Evolutionary conservation across 1,140 invertebrate genomes (phyloP).

Genomic region (Orchestia grillus): DNA sequence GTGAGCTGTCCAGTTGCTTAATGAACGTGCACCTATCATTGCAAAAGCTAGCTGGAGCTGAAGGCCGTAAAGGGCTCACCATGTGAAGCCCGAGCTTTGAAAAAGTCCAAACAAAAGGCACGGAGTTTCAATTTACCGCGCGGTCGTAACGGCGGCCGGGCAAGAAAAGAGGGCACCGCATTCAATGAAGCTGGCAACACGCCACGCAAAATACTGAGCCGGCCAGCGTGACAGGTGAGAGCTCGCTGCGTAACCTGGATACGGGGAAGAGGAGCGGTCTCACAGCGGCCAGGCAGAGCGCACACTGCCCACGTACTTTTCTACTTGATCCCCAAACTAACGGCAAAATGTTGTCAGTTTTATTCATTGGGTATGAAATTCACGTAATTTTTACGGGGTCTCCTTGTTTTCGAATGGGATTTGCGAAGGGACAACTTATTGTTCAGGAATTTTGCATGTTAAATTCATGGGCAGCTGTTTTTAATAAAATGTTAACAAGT

Average conservation of each 20-base stretch:
- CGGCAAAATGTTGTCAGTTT: too few relatives aligned
- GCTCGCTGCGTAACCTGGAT: neutral
- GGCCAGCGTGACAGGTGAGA: neutral
- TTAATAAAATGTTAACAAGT: too few relatives aligned
- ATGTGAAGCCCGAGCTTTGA: neutral
- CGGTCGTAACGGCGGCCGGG: neutral
- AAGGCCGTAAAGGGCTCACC: neutral
- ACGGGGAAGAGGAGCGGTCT: neutral
- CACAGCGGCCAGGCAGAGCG: neutral
- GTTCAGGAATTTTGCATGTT: too few relatives aligned
- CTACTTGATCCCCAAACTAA: too few relatives aligned
- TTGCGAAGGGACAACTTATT: too few relatives aligned
- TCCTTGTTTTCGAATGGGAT: too few relatives aligned
- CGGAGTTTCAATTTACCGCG: neutral
- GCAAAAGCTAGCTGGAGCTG: neutral
- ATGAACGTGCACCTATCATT: neutral
- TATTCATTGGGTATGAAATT: too few relatives aligned
- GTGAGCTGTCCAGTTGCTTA: neutral
- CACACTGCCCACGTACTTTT: too few relatives aligned
- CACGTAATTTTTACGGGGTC: too few relatives aligned
- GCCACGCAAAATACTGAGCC: neutral
- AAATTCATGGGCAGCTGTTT: too few relatives aligned
- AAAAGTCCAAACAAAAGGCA: neutral
- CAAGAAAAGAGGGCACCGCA: neutral
- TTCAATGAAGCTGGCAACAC: neutral